Conservation (phyloP, 1,140 invertebrate species). For the Teleopsis dalmanni region DNA sequence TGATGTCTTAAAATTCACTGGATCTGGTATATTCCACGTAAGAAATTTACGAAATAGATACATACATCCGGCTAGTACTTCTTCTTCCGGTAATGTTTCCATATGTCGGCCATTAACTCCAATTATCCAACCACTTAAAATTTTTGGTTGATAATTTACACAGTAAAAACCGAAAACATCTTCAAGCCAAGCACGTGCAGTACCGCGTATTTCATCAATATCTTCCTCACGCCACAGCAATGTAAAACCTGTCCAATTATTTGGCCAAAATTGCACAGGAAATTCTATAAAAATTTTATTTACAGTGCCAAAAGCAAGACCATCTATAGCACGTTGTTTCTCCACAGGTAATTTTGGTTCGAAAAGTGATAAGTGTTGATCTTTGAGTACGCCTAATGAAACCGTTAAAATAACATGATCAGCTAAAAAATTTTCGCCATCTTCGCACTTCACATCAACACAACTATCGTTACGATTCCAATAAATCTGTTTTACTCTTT, state of each 20-base stretch:
- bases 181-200: conserved; percentile 51
- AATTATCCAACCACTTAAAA: conserved; percentile 59
- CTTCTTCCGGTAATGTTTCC: conserved; percentile 48
- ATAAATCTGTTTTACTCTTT: conserved; percentile 46
- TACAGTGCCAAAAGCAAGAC: conserved; percentile 61
- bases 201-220: conserved; percentile 49
- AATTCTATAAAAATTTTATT: conserved; percentile 74
- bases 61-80: conserved; percentile 46
- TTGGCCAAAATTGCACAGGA: conserved; percentile 59
- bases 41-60: conserved; percentile 46
- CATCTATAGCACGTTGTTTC: conserved; percentile 57
- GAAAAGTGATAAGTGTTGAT: conserved; percentile 52
- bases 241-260: conserved; percentile 46
- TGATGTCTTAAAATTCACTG: conserved; percentile 33
- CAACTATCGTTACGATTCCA: conserved; percentile 43
- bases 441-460: conserved; percentile 50
- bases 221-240: conserved; percentile 52
- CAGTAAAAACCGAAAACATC: conserved; percentile 60
- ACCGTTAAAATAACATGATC: conserved; percentile 62
- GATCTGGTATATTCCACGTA: conserved; percentile 30
- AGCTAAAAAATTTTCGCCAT: conserved; percentile 52
- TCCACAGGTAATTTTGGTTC: conserved; percentile 52
- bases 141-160: conserved; percentile 56
- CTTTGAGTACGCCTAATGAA: conserved; percentile 63
- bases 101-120: conserved; percentile 51